Conservation (phyloP, 2,888 invertebrate genomes). For the Linnaemya vulpina region DNA sequence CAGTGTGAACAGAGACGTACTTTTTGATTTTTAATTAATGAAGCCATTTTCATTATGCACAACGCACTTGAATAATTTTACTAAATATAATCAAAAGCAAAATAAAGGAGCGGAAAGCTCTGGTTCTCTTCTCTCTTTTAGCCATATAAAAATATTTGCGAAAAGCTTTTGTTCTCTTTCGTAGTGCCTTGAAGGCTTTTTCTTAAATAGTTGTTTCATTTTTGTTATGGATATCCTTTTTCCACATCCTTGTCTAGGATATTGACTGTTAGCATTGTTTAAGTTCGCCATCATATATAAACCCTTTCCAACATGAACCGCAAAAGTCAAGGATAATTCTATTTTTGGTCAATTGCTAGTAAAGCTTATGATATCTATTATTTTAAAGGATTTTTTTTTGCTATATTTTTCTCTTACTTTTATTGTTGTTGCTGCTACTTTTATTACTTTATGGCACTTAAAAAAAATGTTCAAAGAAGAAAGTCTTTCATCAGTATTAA, state of each 20-base stretch:
- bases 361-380: constrained; percentile 44
- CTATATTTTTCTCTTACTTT: neutral
- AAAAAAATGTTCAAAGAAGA: too few species aligned
- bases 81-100: neutral
- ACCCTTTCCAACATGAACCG: constrained; percentile 20
- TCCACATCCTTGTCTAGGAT: constrained; percentile 72
- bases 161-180: constrained; percentile 15
- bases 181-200: neutral
- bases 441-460: neutral
- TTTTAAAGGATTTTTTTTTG: neutral
- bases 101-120: neutral
- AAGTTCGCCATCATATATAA: constrained; percentile 67
- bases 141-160: neutral
- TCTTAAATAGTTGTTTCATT: neutral
- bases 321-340: constrained; percentile 70
- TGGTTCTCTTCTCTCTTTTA: neutral
- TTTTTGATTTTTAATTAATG: too few species aligned
- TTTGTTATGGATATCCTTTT: neutral
- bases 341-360: constrained; percentile 62
- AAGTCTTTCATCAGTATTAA: neutral
- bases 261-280: constrained; percentile 75
- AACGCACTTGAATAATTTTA: neutral
- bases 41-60: too few species aligned
- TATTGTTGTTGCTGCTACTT: neutral
- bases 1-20: too few species aligned